These are phyloP conservation scores for Tragopan temminckii DNA, from an alignment of 2,797 vertebrate species.

Conservation along the genomic window DNA sequence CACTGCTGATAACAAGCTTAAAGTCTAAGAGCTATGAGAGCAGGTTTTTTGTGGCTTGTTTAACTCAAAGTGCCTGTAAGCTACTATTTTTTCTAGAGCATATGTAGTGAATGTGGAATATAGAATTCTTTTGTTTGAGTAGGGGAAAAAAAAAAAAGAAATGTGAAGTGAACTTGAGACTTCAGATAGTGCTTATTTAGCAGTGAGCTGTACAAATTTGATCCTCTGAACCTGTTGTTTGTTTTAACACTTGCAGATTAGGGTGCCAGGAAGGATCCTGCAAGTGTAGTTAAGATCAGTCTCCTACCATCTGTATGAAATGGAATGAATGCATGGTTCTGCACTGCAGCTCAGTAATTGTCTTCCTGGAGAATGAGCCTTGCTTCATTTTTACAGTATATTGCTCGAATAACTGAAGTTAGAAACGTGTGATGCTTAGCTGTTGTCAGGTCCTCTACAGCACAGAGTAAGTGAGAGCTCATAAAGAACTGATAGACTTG, in stretches of 20 bases:
- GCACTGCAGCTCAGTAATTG: background rate
- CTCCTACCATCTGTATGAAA: background rate
- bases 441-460: background rate
- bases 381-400: background rate
- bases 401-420: background rate
- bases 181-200: background rate
- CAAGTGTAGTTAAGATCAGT: background rate
- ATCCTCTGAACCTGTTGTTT: background rate
- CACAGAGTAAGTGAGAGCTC: background rate
- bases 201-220: background rate
- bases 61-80: background rate
- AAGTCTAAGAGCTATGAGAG: background rate
- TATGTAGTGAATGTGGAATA: rapidly evolving
- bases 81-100: background rate
- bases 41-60: background rate
- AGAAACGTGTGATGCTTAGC: background rate
- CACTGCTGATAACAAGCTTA: background rate
- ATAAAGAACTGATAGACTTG: background rate
- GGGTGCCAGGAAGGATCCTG: constrained; percentile 7
- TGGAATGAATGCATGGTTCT: background rate
- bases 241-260: background rate
- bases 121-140: background rate
- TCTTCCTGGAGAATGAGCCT: background rate
- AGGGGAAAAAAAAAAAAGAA: background rate
- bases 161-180: constrained; percentile 12